Evolutionary conservation across 2,888 invertebrate species (phyloP).

Genomic region (Rhogogaster chlorosoma): DNA sequence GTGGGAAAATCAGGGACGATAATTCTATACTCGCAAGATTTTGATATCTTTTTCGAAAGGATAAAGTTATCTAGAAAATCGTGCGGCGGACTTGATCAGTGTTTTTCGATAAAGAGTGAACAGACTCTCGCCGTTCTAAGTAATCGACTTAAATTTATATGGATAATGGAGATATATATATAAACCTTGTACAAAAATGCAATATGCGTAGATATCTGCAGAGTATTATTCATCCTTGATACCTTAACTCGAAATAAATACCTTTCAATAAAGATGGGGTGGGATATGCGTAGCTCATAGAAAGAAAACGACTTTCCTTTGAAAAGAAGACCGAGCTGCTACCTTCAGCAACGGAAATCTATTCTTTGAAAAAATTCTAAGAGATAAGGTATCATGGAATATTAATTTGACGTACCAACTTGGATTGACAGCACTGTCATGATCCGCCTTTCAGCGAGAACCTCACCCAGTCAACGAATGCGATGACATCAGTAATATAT

Average conservation of each 20-base stretch:
- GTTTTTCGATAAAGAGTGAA: neutral
- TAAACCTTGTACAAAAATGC: neutral
- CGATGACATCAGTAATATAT: conserved; percentile 63
- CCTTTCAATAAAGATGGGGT: neutral
- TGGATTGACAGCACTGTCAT: conserved; percentile 4
- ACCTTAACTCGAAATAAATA: neutral
- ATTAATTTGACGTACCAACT: conserved; percentile 26
- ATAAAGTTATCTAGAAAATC: neutral
- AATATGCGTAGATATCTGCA: neutral
- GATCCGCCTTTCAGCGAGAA: conserved; percentile 56
- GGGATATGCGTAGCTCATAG: neutral
- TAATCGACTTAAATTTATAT: neutral
- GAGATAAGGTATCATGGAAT: neutral
- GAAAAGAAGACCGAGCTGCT: neutral
- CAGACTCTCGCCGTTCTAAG: neutral
- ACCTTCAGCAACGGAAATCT: conserved; percentile 25
- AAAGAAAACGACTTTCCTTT: neutral
- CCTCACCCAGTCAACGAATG: conserved; percentile 63
- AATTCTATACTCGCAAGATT: neutral
- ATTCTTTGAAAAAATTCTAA: conserved; percentile 36
- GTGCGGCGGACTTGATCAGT: neutral
- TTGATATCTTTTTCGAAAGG: neutral
- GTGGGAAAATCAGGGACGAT: neutral
- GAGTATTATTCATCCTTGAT: neutral
- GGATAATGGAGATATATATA: neutral